phyloP scores from a whole-genome alignment of 92 coral and sea anemone genomes.

The Hydrozoanthus gracilis region DNA sequence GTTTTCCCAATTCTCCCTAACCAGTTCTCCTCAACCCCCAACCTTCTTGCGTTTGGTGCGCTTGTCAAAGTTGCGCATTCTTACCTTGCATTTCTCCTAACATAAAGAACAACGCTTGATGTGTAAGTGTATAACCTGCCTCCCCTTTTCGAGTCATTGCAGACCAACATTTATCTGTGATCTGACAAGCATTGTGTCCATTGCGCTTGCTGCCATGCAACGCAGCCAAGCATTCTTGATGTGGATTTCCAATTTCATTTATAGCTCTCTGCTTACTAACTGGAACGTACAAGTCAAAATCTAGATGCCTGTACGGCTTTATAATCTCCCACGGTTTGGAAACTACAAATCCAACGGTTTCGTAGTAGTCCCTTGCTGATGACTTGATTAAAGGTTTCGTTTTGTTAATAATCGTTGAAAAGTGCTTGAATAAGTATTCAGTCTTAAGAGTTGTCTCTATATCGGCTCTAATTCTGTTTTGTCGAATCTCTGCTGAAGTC shows the following conservation, averaged over 20 bases:
- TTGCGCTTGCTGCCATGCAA: slow-evolving; percentile 71
- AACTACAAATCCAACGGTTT: slow-evolving; percentile 64
- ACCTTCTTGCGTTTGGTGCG: not conserved
- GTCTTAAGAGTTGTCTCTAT: not conserved
- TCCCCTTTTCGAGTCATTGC: slow-evolving; percentile 71
- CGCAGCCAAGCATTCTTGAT: slow-evolving; percentile 79
- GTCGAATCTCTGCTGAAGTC: slow-evolving; percentile 12
- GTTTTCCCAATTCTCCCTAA: no score
- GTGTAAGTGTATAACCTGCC: slow-evolving; percentile 78
- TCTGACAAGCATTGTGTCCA: slow-evolving; percentile 66
- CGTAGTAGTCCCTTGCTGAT: slow-evolving; percentile 55
- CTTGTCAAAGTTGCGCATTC: not conserved
- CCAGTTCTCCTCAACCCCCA: not conserved
- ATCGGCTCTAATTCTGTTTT: not conserved
- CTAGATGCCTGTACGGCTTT: slow-evolving; percentile 58
- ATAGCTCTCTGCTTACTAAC: slow-evolving; percentile 30
- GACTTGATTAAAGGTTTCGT: slow-evolving; percentile 36
- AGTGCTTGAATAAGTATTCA: not conserved
- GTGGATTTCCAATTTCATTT: slow-evolving; percentile 36
- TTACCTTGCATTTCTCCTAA: slow-evolving; percentile 75
- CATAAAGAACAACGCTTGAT: slow-evolving; percentile 85
- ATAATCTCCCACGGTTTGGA: slow-evolving; percentile 67
- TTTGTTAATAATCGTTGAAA: slow-evolving; percentile 17
- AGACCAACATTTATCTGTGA: slow-evolving; percentile 71
- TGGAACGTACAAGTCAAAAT: not conserved